phyloP scores from a whole-genome alignment of 2,113 vertebrate species.

The Pandion haliaetus region DNA sequence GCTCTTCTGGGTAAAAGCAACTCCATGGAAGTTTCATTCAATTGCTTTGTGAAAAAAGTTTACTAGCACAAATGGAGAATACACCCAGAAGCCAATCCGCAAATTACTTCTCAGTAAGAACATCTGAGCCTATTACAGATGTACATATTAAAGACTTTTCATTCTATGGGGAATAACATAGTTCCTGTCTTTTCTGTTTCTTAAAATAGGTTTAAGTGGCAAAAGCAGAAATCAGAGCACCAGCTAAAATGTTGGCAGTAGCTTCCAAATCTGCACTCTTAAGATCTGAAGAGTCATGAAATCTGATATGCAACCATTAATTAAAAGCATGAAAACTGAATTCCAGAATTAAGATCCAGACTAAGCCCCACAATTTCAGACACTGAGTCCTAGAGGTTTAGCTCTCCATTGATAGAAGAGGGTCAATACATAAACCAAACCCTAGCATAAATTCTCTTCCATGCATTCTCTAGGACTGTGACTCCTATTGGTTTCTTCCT shows the following conservation, averaged over 20 bases:
- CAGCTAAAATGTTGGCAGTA: background rate
- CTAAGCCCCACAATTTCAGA: background rate
- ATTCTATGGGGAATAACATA: background rate
- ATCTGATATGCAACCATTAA: background rate
- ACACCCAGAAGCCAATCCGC: background rate
- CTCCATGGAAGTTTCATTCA: background rate
- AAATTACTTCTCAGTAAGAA: background rate
- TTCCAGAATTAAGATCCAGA: background rate
- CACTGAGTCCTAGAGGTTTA: background rate
- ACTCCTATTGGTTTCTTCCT: background rate
- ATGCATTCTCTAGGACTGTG: accelerated
- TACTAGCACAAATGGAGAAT: background rate
- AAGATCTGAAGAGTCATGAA: background rate
- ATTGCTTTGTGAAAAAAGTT: background rate
- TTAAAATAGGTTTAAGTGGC: background rate
- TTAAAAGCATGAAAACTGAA: background rate
- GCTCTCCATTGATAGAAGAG: background rate
- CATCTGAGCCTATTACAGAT: background rate
- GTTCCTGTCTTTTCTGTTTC: background rate
- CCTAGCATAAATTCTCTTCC: too few relatives aligned
- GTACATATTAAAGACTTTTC: background rate
- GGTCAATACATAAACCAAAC: background rate
- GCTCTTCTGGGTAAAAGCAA: background rate
- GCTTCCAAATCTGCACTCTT: background rate
- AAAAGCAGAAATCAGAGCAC: background rate